Evolutionary conservation across 2,113 vertebrate genomes (phyloP).

Genomic region (Chrysemys picta): DNA sequence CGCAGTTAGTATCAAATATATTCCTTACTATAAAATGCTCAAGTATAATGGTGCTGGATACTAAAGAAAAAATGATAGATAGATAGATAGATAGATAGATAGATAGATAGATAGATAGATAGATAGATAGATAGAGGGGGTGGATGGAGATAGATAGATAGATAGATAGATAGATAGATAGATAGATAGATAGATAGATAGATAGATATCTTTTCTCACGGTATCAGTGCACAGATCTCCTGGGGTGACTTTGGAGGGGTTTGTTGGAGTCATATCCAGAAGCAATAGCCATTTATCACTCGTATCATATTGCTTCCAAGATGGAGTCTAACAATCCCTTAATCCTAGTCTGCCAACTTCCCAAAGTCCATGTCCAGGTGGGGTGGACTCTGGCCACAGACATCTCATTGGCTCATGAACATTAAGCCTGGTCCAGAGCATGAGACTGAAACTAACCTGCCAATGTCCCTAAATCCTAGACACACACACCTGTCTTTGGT

Average conservation of each 20-base stretch:
- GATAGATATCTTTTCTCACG: neutral
- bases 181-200: too few relatives aligned
- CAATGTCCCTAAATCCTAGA: neutral
- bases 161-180: too few relatives aligned
- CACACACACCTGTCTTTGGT: neutral
- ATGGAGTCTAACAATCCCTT: neutral
- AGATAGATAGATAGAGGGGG: too few relatives aligned
- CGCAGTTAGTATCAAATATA: constrained; percentile 68
- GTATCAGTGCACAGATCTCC: neutral
- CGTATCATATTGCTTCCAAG: neutral
- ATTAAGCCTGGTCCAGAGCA: neutral
- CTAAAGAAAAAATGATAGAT: constrained; percentile 35
- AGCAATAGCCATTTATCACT: neutral
- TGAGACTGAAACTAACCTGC: neutral
- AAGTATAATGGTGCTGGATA: constrained; percentile 59
- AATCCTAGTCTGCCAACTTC: neutral
- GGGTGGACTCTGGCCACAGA: neutral
- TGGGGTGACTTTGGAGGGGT: neutral
- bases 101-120: too few relatives aligned
- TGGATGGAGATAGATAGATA: too few relatives aligned
- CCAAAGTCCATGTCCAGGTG: neutral
- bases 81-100: too few relatives aligned
- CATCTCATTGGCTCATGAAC: neutral
- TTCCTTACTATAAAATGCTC: constrained; percentile 53
- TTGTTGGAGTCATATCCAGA: neutral